phyloP scores from a whole-genome alignment of 2,888 invertebrate genomes.

The Zootermopsis nevadensis region DNA sequence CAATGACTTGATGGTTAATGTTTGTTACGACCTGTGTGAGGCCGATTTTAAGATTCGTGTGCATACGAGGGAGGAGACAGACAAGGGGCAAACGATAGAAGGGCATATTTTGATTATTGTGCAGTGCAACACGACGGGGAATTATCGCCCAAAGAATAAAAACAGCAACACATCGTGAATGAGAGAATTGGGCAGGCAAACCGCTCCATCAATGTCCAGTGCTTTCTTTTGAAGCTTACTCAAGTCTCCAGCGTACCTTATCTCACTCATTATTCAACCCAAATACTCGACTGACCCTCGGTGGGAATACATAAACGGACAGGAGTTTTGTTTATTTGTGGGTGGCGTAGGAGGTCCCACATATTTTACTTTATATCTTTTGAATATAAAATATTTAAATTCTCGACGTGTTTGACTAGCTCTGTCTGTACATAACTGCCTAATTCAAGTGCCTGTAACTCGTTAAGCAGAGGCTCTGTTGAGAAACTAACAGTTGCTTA shows the following conservation, averaged over 20 bases:
- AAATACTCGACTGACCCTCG: background rate
- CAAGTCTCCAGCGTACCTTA: background rate
- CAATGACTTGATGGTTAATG: background rate
- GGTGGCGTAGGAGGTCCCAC: background rate
- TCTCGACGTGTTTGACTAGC: background rate
- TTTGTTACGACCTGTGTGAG: background rate
- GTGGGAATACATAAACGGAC: background rate
- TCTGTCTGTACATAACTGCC: no score
- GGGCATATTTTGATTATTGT: background rate
- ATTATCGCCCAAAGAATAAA: slow-evolving; percentile 17
- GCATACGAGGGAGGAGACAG: background rate
- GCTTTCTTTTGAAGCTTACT: background rate
- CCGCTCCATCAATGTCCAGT: slow-evolving; percentile 21
- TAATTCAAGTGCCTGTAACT: no score
- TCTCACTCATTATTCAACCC: background rate
- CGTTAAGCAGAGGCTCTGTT: no score
- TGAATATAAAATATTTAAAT: background rate
- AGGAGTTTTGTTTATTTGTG: background rate
- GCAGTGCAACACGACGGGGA: background rate
- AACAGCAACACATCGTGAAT: slow-evolving; percentile 12
- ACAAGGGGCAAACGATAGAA: background rate
- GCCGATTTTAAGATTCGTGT: background rate
- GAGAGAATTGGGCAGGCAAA: background rate
- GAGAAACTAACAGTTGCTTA: no score
- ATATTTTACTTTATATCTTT: background rate